Conservation (phyloP, 2,888 invertebrate species). For the Hemicrepidius hirtus region DNA sequence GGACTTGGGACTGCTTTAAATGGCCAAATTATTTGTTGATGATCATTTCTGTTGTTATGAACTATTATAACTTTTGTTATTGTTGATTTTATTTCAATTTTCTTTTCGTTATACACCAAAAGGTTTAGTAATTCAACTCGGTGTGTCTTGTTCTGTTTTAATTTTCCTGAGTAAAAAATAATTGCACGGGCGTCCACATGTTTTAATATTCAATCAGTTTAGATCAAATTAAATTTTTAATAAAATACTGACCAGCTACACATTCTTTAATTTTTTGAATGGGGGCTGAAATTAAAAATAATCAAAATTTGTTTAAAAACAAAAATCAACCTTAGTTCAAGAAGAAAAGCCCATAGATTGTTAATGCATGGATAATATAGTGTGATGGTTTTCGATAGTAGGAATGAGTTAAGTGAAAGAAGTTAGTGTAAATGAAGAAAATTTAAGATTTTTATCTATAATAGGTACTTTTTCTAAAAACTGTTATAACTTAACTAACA, state of each 20-base stretch:
- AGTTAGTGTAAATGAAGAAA: no score
- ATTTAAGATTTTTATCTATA: no score
- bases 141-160: constrained; percentile 19
- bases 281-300: no score
- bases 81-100: constrained; percentile 22
- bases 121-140: constrained; percentile 33
- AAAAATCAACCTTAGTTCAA: constrained; percentile 16
- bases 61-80: constrained; percentile 18
- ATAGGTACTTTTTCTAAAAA: no score
- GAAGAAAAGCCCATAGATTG: constrained; percentile 2
- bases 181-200: not conserved
- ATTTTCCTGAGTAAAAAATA: not conserved
- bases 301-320: not conserved
- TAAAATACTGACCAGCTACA: no score
- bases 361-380: constrained; percentile 25
- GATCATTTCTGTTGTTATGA: constrained; percentile 11
- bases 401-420: not conserved
- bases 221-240: no score
- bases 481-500: no score
- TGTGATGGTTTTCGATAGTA: constrained; percentile 8
- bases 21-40: constrained; percentile 33
- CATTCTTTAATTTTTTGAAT: no score
- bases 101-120: constrained; percentile 25
- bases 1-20: constrained; percentile 44
- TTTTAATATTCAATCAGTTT: not conserved